Evolutionary conservation across 2,888 invertebrate species (phyloP), one percentile per base, ranked within the genome.

Genomic region (Chromoteleia sp.): DNA sequence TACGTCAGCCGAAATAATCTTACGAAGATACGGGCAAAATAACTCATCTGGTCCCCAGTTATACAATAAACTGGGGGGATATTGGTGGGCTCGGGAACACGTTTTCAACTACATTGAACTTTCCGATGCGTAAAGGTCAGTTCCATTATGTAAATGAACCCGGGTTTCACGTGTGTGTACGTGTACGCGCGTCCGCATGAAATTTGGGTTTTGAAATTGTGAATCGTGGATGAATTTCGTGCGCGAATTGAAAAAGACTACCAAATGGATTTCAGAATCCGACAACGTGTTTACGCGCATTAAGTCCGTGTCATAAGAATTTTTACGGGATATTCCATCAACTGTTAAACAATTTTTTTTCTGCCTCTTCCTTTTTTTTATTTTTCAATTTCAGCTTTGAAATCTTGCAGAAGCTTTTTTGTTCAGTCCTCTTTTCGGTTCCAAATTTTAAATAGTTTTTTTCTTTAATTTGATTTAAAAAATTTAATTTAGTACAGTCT

Each of bases 101-200:
- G 81, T 76, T 76, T 61, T 19, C 81, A 76, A 71, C 56, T 17
- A 75, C 75, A 74, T 65, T 65, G 61, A 73, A 76, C 71, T 73
- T 73, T 76, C 29, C 67, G 70, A n/a, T 76, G 76, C 73, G 76
- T 76, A 81, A 81, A 81, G 76, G 81, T 81, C 81, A 76, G 71
- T 71, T 73, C 61, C 71, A 76, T 81, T 76, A 81, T 76, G 76
- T 67, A 76, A 81, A 81, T 76, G 63, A 54, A 39, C 15, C 21
- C 15, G 21, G 12, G 21, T 14, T 54, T 21, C 48, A 48, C 33
- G 45, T 33, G 25, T 15, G 15, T 10, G 25, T 25, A 6, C 25
- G 25, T 43, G 33, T 36, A 14, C 14, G 30, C 39, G 70, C 33
- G 48, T 59, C 8, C 15, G 33, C 45, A 25, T 59, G 8, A 67